Percentiles rank a stretch among this genome's conserved stretches.
These are phyloP conservation scores for Nanorana parkeri DNA, from an alignment of 2,113 vertebrate genomes.

Conservation along the genomic window DNA sequence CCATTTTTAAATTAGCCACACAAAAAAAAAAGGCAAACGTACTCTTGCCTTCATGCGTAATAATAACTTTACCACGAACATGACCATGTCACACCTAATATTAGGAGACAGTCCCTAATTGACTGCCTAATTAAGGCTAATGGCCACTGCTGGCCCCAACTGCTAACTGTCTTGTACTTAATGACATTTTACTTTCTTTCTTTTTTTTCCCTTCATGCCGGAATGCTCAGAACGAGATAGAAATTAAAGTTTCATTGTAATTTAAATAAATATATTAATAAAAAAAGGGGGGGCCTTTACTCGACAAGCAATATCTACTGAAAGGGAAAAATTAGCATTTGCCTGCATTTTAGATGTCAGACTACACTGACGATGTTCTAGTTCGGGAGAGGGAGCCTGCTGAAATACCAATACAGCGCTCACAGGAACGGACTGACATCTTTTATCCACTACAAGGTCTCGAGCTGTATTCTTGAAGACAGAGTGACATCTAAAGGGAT, in stretches of 20 bases:
- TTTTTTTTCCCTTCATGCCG: too few relatives aligned
- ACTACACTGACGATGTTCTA: slow-evolving; percentile 63
- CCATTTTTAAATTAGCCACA: too few relatives aligned
- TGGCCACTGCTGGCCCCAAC: slow-evolving; percentile 19
- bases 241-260: background rate
- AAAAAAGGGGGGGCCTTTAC: background rate
- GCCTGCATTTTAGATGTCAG: slow-evolving; percentile 61
- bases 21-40: background rate
- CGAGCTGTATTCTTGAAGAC: slow-evolving; percentile 86
- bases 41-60: slow-evolving; percentile 9
- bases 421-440: slow-evolving; percentile 53
- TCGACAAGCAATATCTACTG: slow-evolving; percentile 54
- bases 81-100: slow-evolving; percentile 24
- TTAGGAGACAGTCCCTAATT: slow-evolving; percentile 24
- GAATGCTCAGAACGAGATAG: background rate
- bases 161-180: background rate
- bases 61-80: background rate
- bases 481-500: slow-evolving; percentile 99
- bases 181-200: slow-evolving; percentile 16
- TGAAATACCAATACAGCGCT: slow-evolving; percentile 52
- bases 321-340: slow-evolving; percentile 60
- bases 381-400: slow-evolving; percentile 60
- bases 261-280: slow-evolving; percentile 39
- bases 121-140: slow-evolving; percentile 33
- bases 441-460: slow-evolving; percentile 52